These are phyloP conservation scores for Chaetogeoica ovagalla DNA, from an alignment of 2,888 invertebrate species.

Conservation along the genomic window DNA sequence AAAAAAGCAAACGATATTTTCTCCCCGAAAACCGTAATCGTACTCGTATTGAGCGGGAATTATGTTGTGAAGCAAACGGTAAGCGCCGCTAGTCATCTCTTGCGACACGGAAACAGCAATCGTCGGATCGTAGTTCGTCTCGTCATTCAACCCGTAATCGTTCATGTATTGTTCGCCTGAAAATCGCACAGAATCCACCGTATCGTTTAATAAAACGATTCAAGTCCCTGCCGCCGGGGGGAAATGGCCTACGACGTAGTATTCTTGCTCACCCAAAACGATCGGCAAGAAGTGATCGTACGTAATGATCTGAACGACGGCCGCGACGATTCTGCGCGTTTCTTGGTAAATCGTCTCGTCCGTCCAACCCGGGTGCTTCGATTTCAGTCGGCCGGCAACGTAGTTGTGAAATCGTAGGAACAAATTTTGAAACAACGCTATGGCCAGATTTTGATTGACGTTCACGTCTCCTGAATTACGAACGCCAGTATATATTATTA, in stretches of 20 bases:
- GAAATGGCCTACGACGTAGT: too few species aligned
- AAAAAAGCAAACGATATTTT: too few species aligned
- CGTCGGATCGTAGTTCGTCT: slow-evolving; percentile 32
- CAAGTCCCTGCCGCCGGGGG: too few species aligned
- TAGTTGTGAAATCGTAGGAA: slow-evolving; percentile 36
- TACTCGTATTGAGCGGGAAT: slow-evolving; percentile 30
- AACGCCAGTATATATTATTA: too few species aligned
- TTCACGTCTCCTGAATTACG: slow-evolving; percentile 20
- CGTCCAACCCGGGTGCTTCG: not conserved
- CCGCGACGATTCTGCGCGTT: slow-evolving; percentile 23
- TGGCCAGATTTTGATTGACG: slow-evolving; percentile 34
- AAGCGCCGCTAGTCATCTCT: slow-evolving; percentile 29
- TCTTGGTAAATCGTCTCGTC: slow-evolving; percentile 40
- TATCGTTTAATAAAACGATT: too few species aligned
- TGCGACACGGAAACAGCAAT: slow-evolving; percentile 11
- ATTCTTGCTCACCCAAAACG: slow-evolving; percentile 21
- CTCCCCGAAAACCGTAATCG: not conserved
- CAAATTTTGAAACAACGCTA: slow-evolving; percentile 31
- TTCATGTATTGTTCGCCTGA: slow-evolving; percentile 23
- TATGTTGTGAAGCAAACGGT: slow-evolving; percentile 37
- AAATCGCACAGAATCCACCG: too few species aligned
- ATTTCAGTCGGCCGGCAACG: slow-evolving; percentile 4
- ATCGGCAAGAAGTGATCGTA: slow-evolving; percentile 30
- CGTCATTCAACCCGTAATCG: not conserved
- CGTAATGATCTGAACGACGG: slow-evolving; percentile 22